Evolutionary conservation across 2,888 invertebrate species (phyloP).

Genomic region (Andrena chrysosceles): DNA sequence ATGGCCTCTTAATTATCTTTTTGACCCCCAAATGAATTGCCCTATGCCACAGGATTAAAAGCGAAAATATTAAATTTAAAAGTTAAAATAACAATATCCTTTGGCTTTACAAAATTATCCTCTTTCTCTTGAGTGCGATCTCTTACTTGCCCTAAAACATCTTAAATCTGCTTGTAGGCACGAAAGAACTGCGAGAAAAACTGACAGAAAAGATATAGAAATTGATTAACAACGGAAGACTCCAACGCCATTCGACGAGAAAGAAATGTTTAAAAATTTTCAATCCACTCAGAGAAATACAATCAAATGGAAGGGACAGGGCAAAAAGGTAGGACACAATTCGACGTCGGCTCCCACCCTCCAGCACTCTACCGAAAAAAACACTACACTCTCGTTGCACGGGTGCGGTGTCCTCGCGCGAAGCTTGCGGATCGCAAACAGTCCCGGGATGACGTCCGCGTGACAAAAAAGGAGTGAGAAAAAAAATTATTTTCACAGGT

Average conservation of each 20-base stretch:
- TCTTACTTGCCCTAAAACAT: no score
- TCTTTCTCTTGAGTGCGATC: no score
- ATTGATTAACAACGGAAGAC: background rate
- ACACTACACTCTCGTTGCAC: constrained; percentile 7
- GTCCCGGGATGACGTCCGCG: constrained; percentile 31
- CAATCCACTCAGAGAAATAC: background rate
- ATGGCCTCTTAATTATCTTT: no score
- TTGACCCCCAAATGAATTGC: no score
- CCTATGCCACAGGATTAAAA: no score
- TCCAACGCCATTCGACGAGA: background rate
- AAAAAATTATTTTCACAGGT: constrained; percentile 69
- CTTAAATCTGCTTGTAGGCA: no score
- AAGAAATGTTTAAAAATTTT: background rate
- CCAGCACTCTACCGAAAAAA: background rate
- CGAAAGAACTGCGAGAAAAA: no score
- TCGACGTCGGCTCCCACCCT: background rate
- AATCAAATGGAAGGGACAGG: background rate
- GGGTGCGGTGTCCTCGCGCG: background rate
- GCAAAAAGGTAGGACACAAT: background rate
- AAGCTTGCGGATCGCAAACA: constrained; percentile 33
- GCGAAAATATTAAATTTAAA: no score
- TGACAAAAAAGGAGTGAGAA: constrained; percentile 13
- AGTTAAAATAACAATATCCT: no score
- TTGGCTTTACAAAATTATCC: no score
- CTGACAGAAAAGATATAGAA: no score